A percentile compares a stretch with the other conserved stretches of the same genome.
These are phyloP conservation scores for Cassiopea xamachana DNA, from an alignment of 30 jellyfish, hydroid and myxozoan species.

Conservation along the genomic window DNA sequence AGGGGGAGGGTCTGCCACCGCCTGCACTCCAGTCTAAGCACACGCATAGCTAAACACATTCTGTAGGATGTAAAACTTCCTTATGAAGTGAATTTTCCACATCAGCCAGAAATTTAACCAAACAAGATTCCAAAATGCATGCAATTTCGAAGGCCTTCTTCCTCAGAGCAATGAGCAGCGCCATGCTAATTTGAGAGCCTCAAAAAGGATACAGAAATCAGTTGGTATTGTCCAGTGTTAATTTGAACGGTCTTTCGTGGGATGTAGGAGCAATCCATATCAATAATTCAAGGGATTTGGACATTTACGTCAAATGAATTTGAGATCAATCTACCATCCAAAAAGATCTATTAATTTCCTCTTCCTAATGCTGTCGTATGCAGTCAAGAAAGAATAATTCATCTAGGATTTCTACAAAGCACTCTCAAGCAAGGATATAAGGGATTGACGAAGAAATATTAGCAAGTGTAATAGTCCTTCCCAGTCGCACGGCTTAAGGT, in stretches of 20 bases:
- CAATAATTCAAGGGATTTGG: slow-evolving; percentile 26
- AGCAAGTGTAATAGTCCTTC: slow-evolving; percentile 5
- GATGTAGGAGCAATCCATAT: slow-evolving; percentile 9
- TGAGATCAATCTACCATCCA: slow-evolving; percentile 43
- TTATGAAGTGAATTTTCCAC: no score
- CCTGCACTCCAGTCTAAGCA: no score
- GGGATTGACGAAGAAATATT: slow-evolving; percentile 6
- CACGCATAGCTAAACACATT: no score
- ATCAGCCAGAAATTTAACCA: no score
- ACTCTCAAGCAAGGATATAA: not conserved
- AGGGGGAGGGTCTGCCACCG: no score
- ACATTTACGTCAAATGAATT: slow-evolving; percentile 32
- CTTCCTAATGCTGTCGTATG: slow-evolving; percentile 14
- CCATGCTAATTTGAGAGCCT: not conserved
- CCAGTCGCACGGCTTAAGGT: slow-evolving; percentile 27
- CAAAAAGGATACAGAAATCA: not conserved
- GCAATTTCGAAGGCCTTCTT: not conserved
- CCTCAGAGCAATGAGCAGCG: not conserved
- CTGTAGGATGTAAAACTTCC: no score
- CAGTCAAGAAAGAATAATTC: not conserved
- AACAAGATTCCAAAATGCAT: not conserved
- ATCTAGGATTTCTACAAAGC: slow-evolving; percentile 12
- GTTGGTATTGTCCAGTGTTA: slow-evolving; percentile 13
- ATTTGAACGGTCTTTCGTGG: slow-evolving; percentile 11
- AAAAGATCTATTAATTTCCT: slow-evolving; percentile 45